Evolutionary conservation across 2,888 invertebrate genomes (phyloP).

Genomic region (Dione vanillae): DNA sequence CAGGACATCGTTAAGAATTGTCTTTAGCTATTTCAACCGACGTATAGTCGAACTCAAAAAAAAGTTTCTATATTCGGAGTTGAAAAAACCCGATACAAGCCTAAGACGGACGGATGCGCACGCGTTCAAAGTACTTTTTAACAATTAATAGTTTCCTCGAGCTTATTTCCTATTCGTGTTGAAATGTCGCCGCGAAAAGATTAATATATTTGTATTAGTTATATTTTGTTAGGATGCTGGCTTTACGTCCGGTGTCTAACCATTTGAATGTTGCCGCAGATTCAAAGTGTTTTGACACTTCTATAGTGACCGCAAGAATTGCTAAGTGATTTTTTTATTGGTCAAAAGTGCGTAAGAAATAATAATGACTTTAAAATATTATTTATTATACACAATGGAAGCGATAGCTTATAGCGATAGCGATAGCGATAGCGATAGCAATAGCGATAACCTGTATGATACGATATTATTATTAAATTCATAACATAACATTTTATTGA

Average conservation of each 20-base stretch:
- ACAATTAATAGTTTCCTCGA: conserved; percentile 60
- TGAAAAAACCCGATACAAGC: conserved; percentile 49
- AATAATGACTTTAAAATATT: background rate
- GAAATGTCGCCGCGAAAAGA: conserved; percentile 48
- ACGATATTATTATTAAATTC: too few species aligned
- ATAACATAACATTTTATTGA: too few species aligned
- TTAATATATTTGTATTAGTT: conserved; percentile 46
- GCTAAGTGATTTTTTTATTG: background rate
- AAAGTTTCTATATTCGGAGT: conserved; percentile 53
- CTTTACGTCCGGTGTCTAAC: conserved; percentile 27
- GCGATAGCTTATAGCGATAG: too few species aligned
- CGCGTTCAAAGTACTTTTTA: conserved; percentile 48
- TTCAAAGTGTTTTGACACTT: background rate
- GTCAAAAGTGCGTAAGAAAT: background rate
- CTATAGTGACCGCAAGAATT: background rate
- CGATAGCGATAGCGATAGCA: too few species aligned
- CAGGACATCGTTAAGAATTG: conserved; percentile 58
- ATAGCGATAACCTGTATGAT: too few species aligned
- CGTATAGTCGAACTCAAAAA: conserved; percentile 49
- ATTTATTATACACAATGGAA: too few species aligned
- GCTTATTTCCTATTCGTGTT: conserved; percentile 53
- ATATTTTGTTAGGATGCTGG: conserved; percentile 36
- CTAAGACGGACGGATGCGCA: conserved; percentile 51
- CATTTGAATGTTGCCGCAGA: conserved; percentile 5
- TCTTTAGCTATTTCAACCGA: conserved; percentile 53